A percentile compares a stretch with the other conserved stretches of the same genome.
These are phyloP conservation scores for Sparidentex hasta DNA, from an alignment of 2,797 vertebrate species.

Conservation along the genomic window DNA sequence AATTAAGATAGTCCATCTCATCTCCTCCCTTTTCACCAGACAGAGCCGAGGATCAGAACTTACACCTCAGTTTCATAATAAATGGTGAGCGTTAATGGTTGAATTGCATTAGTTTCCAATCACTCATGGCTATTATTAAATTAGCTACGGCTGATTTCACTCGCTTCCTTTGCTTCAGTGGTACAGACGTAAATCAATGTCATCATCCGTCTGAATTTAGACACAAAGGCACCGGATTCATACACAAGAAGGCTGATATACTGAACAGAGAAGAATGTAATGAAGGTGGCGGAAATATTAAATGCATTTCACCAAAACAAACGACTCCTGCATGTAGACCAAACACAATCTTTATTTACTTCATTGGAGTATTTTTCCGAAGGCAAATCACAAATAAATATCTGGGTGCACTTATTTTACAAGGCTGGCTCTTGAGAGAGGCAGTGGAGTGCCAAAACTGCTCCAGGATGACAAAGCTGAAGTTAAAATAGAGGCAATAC, in stretches of 20 bases:
- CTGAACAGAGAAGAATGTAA: background rate
- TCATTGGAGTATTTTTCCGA: conserved; percentile 50
- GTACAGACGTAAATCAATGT: conserved; percentile 3
- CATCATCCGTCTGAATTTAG: conserved; percentile 17
- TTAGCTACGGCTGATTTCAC: conserved; percentile 38
- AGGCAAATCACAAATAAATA: conserved; percentile 89
- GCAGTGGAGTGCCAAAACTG: conserved; percentile 35
- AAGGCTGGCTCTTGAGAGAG: conserved; percentile 53
- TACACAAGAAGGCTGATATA: conserved; percentile 1
- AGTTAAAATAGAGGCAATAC: conserved; percentile 47
- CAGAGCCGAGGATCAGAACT: background rate
- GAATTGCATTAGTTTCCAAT: conserved; percentile 31
- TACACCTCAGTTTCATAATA: conserved; percentile 1
- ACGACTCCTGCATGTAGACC: conserved; percentile 32
- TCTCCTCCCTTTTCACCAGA: conserved; percentile 11
- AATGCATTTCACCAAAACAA: background rate
- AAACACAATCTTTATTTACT: conserved; percentile 75
- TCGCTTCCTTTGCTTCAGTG: conserved; percentile 15
- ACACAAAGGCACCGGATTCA: conserved; percentile 4
- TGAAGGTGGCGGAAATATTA: background rate
- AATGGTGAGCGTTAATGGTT: conserved; percentile 11
- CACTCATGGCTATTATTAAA: conserved; percentile 39
- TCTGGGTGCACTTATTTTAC: conserved; percentile 75
- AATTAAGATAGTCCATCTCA: conserved; percentile 19
- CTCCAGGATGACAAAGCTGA: conserved; percentile 5